These are phyloP conservation scores for Anneissia japonica DNA, from an alignment of 35 echinoderm and acorn worm genomes.

Conservation along the genomic window DNA sequence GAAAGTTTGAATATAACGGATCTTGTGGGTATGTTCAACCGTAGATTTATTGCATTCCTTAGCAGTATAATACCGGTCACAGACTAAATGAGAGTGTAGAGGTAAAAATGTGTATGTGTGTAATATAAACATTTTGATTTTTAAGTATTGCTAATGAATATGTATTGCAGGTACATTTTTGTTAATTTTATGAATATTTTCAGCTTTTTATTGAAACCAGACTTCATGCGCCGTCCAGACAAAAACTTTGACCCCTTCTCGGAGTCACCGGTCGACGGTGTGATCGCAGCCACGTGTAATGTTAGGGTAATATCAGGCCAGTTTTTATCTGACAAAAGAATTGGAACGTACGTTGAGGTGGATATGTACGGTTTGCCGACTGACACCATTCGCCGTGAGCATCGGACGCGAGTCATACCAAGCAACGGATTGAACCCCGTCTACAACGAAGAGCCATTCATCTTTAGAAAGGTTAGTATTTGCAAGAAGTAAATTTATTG, in stretches of 20 bases:
- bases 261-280: slow-evolving; percentile 94
- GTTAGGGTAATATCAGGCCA: slow-evolving; percentile 95
- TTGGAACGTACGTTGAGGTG: slow-evolving; percentile 93
- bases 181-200: no score
- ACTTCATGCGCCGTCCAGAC: slow-evolving; percentile 98
- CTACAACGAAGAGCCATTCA: slow-evolving; percentile 94
- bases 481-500: no score
- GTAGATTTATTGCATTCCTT: no score
- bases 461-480: slow-evolving; percentile 86
- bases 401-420: slow-evolving; percentile 80
- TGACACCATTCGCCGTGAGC: slow-evolving; percentile 89
- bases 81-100: no score
- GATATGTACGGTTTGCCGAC: slow-evolving; percentile 99
- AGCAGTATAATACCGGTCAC: no score
- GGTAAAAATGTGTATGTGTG: no score
- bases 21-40: slow-evolving; percentile 88
- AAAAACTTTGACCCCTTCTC: slow-evolving; percentile 97
- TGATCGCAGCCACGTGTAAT: slow-evolving; percentile 93
- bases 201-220: slow-evolving; percentile 90
- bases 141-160: no score
- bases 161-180: no score
- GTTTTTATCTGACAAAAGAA: slow-evolving; percentile 95
- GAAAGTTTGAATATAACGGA: slow-evolving; percentile 97
- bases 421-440: slow-evolving; percentile 96
- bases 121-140: no score